These are phyloP conservation scores for Hipposideros armiger DNA, from an alignment of 2,113 vertebrate genomes.

Conservation along the genomic window DNA sequence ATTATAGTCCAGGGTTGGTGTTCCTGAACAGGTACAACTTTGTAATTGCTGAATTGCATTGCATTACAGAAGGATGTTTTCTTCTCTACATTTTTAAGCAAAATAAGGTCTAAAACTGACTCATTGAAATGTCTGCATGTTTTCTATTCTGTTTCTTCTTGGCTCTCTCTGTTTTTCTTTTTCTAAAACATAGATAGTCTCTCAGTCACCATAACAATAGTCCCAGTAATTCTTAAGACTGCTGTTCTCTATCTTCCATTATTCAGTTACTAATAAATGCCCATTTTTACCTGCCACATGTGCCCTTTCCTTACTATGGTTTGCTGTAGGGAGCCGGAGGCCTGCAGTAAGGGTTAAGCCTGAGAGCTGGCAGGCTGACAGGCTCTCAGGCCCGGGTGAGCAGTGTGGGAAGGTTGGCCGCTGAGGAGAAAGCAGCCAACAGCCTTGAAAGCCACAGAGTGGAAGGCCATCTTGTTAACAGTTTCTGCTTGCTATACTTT, in stretches of 20 bases:
- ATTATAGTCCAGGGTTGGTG: background rate
- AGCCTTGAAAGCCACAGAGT: too few relatives aligned
- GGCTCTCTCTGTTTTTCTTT: background rate
- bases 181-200: background rate
- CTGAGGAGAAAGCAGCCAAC: too few relatives aligned
- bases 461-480: too few relatives aligned
- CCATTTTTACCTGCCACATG: background rate
- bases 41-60: background rate
- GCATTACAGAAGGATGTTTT: background rate
- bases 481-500: too few relatives aligned
- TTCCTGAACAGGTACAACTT: background rate
- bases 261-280: background rate
- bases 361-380: too few relatives aligned
- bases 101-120: background rate
- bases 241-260: background rate
- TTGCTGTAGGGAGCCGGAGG: too few relatives aligned
- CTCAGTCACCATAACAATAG: background rate
- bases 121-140: background rate
- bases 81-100: background rate
- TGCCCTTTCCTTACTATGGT: background rate
- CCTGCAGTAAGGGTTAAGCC: too few relatives aligned
- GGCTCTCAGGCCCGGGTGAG: too few relatives aligned
- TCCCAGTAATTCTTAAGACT: background rate
- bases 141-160: background rate
- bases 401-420: too few relatives aligned